These are phyloP conservation scores for Enteromius viviparus DNA, from an alignment of 2,797 vertebrate genomes.

Conservation along the genomic window DNA sequence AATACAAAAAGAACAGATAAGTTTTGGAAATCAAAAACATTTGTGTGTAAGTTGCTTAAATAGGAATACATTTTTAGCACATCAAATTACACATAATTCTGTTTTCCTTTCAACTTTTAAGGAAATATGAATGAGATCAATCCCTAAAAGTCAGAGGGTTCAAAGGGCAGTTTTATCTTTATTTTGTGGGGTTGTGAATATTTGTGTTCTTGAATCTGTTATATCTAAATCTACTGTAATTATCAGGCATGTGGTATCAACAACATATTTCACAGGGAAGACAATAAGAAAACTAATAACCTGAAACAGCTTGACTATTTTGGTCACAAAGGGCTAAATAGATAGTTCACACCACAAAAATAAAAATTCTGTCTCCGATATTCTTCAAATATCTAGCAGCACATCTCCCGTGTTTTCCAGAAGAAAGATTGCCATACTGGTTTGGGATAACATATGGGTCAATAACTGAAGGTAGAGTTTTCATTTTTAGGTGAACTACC, in stretches of 20 bases:
- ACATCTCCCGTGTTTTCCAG: neutral
- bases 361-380: neutral
- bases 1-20: slow-evolving; percentile 12
- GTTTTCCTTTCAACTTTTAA: neutral
- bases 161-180: neutral
- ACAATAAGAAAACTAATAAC: neutral
- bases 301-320: neutral
- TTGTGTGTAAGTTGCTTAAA: neutral
- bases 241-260: neutral
- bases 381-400: neutral
- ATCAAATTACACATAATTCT: neutral
- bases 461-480: neutral
- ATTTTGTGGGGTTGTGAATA: neutral
- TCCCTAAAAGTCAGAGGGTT: neutral
- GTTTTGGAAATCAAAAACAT: neutral
- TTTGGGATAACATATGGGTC: neutral
- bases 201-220: neutral
- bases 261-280: neutral
- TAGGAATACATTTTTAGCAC: neutral
- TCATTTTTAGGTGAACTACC: neutral
- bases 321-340: neutral
- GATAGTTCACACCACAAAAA: neutral
- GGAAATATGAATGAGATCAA: neutral
- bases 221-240: neutral
- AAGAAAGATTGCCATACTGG: neutral